A percentile compares a stretch with the other conserved stretches of the same genome.
Conservation (phyloP, 2,888 invertebrate genomes). For the Microctonus brassicae region DNA sequence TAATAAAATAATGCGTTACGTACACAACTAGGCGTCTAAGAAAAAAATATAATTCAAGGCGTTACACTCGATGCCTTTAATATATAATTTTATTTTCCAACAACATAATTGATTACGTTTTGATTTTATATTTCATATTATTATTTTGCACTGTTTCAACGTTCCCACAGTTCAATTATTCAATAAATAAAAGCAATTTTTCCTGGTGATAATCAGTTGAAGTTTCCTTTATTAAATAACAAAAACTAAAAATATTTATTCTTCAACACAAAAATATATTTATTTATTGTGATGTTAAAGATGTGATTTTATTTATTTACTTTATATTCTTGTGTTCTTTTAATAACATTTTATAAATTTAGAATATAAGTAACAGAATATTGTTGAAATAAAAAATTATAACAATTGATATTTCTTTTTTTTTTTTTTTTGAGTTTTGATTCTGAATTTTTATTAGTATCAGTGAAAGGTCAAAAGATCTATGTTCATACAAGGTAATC, state of each 20-base stretch:
- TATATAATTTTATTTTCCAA: slow-evolving; percentile 18
- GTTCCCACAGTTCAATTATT: neutral
- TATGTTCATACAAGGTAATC: neutral
- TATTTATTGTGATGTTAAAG: neutral
- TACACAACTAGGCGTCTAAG: slow-evolving; percentile 30
- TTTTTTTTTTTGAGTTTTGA: too few relatives aligned
- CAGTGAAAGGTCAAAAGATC: neutral
- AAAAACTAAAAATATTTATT: neutral
- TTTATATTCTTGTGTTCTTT: slow-evolving; percentile 10
- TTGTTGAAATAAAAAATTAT: too few relatives aligned
- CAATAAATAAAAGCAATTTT: neutral
- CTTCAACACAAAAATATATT: neutral
- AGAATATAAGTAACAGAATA: too few relatives aligned
- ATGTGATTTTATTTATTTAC: neutral
- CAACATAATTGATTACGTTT: slow-evolving; percentile 11
- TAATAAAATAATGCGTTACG: slow-evolving; percentile 48
- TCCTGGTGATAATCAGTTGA: too few relatives aligned
- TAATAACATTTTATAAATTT: slow-evolving; percentile 23
- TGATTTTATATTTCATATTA: neutral
- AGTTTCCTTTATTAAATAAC: neutral
- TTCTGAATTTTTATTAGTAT: neutral
- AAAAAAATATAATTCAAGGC: slow-evolving; percentile 11
- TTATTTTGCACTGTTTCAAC: neutral
- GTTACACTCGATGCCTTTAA: slow-evolving; percentile 16
- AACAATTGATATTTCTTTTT: too few relatives aligned